Evolutionary conservation across 2,797 vertebrate genomes (phyloP).

Genomic region (Prionace glauca): DNA sequence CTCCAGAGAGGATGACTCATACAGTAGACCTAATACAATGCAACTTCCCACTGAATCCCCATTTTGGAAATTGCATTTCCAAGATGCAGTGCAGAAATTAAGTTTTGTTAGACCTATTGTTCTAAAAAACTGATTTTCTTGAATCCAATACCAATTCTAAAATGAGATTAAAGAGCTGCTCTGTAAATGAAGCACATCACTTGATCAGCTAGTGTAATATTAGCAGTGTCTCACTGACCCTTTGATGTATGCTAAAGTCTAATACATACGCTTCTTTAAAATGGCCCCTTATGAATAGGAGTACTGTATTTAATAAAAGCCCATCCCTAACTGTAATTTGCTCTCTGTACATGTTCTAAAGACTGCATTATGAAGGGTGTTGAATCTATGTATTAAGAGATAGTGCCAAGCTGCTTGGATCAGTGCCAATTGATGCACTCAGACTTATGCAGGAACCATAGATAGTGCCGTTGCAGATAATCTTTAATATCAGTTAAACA

Average conservation of each 20-base stretch:
- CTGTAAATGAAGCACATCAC: not conserved
- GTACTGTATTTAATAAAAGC: slow-evolving; percentile 30
- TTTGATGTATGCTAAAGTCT: not conserved
- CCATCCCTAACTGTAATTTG: not conserved
- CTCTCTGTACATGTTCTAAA: not conserved
- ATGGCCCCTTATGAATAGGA: slow-evolving; percentile 14
- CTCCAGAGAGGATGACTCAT: not conserved
- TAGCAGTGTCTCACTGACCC: not conserved
- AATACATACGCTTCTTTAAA: not conserved
- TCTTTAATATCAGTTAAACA: not conserved
- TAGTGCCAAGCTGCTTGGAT: not conserved
- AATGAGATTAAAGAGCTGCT: not conserved
- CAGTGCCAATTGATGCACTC: not conserved
- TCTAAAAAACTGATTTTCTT: not conserved
- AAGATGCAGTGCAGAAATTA: not conserved
- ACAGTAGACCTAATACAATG: too few species aligned
- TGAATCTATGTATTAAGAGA: not conserved
- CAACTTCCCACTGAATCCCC: not conserved
- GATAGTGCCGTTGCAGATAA: not conserved
- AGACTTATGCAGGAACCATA: not conserved
- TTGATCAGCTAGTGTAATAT: not conserved
- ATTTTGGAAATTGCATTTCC: too few species aligned
- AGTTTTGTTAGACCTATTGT: not conserved
- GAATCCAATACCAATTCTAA: not conserved
- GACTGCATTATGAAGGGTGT: not conserved